Conservation (phyloP, 2,797 vertebrate species). For the Spatula versicolor region DNA sequence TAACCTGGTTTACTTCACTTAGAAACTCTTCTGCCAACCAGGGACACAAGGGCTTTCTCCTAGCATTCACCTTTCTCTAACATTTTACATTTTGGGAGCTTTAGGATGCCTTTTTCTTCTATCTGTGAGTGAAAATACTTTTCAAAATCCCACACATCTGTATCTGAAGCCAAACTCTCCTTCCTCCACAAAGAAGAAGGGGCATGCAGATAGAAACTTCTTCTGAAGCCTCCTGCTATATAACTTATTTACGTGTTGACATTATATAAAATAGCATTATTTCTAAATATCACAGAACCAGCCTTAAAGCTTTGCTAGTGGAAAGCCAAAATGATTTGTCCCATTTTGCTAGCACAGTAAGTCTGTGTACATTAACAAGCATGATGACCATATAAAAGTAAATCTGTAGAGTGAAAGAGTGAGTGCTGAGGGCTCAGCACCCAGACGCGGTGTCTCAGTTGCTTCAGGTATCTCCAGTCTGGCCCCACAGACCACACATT, state of each 20-base stretch:
- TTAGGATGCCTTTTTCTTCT: background rate
- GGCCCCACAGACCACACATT: rapidly evolving
- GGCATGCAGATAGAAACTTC: background rate
- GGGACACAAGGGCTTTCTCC: background rate
- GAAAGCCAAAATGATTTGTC: background rate
- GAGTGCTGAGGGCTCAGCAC: background rate
- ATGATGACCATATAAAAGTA: background rate
- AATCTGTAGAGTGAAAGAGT: background rate
- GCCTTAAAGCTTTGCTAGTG: background rate
- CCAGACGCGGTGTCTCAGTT: background rate
- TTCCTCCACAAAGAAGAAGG: background rate
- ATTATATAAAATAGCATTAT: background rate
- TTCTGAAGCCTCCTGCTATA: background rate
- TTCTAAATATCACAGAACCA: background rate
- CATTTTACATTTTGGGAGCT: background rate
- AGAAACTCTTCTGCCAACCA: background rate
- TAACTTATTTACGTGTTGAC: background rate
- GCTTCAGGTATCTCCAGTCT: background rate
- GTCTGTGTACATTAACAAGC: background rate
- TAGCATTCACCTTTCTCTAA: background rate
- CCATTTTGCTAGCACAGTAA: background rate
- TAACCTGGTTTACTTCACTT: background rate
- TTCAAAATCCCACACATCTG: background rate
- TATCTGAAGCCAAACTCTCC: background rate
- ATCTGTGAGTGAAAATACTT: background rate